Evolutionary conservation across 2,113 vertebrate species (phyloP).

Genomic region (Rana temporaria): DNA sequence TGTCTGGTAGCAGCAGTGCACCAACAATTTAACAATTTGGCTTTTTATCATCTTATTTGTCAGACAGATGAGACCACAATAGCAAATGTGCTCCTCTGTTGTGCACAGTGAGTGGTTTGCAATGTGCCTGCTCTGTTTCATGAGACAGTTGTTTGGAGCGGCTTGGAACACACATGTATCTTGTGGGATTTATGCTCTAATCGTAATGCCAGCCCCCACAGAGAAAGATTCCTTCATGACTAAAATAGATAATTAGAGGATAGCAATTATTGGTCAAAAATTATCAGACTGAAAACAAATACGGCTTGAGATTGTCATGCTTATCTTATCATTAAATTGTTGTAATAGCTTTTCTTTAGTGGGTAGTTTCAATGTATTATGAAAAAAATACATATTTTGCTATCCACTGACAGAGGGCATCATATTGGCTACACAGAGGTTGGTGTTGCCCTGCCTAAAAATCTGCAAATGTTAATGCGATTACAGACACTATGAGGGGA

Average conservation of each 20-base stretch:
- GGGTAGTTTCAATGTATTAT: too few relatives aligned
- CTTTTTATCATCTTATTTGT: conserved; percentile 78
- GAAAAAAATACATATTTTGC: too few relatives aligned
- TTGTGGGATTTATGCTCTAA: conserved; percentile 77
- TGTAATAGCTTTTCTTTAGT: background rate
- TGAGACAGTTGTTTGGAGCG: conserved; percentile 82
- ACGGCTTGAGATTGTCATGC: conserved; percentile 77
- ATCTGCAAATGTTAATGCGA: too few relatives aligned
- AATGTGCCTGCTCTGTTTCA: conserved; percentile 80
- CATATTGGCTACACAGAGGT: too few relatives aligned
- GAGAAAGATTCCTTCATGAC: conserved; percentile 79
- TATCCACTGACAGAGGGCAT: too few relatives aligned
- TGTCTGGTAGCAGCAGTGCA: conserved; percentile 57
- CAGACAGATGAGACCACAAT: conserved; percentile 71
- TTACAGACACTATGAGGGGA: too few relatives aligned
- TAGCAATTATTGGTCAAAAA: conserved; percentile 84
- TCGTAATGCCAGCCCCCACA: conserved; percentile 77
- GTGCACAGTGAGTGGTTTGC: conserved; percentile 76
- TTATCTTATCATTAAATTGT: conserved; percentile 18
- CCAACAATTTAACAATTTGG: conserved; percentile 67
- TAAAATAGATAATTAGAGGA: conserved; percentile 82
- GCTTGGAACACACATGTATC: conserved; percentile 81
- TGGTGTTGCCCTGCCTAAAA: too few relatives aligned
- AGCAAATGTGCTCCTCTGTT: conserved; percentile 73
- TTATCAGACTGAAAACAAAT: conserved; percentile 84